Percentiles rank a stretch among this genome's conserved stretches.
These are phyloP conservation scores for Camponotus fellah DNA, from an alignment of 2,888 invertebrate species.

Conservation along the genomic window DNA sequence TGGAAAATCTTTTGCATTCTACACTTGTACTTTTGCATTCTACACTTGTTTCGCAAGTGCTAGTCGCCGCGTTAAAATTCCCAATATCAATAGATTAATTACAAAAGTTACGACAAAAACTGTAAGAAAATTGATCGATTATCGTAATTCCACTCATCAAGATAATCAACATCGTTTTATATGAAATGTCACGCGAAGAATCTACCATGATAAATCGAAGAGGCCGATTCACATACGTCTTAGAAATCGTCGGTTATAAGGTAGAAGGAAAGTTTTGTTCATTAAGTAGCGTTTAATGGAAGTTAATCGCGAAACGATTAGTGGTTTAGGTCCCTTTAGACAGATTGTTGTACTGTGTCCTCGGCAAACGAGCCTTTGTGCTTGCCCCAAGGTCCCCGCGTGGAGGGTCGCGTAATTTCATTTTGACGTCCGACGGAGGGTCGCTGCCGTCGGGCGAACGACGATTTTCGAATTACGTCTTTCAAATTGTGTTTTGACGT, in stretches of 20 bases:
- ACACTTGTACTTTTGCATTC: too few relatives aligned
- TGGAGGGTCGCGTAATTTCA: slow-evolving; percentile 86
- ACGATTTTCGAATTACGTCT: slow-evolving; percentile 86
- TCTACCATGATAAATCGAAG: slow-evolving; percentile 16
- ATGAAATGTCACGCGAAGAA: slow-evolving; percentile 3
- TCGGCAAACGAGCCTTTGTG: slow-evolving; percentile 81
- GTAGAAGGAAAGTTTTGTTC: slow-evolving; percentile 74
- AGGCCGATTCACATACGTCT: slow-evolving; percentile 19
- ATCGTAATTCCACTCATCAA: background rate
- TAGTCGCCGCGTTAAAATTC: background rate
- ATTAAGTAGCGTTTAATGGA: slow-evolving; percentile 84
- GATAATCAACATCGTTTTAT: background rate
- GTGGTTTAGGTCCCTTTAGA: slow-evolving; percentile 83
- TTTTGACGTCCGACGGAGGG: slow-evolving; percentile 86
- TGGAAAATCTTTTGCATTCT: background rate
- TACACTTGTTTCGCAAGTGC: background rate
- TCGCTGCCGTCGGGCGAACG: slow-evolving; percentile 82
- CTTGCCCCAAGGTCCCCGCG: slow-evolving; percentile 74
- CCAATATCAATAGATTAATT: background rate
- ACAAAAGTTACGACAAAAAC: background rate
- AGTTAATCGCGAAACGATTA: slow-evolving; percentile 85
- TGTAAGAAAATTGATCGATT: background rate
- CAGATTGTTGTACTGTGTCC: slow-evolving; percentile 82
- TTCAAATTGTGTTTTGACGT: slow-evolving; percentile 81
- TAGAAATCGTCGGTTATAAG: slow-evolving; percentile 17